These are phyloP conservation scores for Arrhopalites spinosus DNA, from an alignment of 2,888 invertebrate genomes.

Conservation along the genomic window DNA sequence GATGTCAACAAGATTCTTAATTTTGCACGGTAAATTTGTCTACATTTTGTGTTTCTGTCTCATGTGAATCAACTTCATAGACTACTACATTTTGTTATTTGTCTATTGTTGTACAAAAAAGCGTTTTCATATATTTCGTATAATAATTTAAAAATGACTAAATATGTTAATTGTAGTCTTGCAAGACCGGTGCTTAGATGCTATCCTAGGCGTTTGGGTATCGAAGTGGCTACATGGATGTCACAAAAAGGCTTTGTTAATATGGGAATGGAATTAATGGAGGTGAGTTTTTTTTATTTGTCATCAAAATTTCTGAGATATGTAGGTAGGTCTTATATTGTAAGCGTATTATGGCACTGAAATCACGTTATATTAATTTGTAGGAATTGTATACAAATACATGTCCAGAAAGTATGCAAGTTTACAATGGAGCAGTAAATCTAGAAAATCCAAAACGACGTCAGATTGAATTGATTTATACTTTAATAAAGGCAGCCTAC, in stretches of 20 bases:
- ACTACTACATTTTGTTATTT: no score
- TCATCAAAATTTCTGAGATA: not conserved
- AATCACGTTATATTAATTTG: not conserved
- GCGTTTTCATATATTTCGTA: no score
- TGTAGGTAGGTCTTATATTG: no score
- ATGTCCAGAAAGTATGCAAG: no score
- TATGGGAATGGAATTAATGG: slow-evolving; percentile 26
- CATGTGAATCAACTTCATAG: not conserved
- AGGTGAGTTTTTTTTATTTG: slow-evolving; percentile 19
- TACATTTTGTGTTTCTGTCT: not conserved
- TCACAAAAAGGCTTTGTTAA: slow-evolving; percentile 46
- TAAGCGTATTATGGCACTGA: not conserved
- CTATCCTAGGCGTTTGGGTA: slow-evolving; percentile 35
- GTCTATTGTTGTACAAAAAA: no score
- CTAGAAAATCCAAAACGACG: slow-evolving; percentile 38
- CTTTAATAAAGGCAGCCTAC: slow-evolving; percentile 37
- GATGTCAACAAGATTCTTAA: slow-evolving; percentile 26
- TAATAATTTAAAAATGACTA: no score
- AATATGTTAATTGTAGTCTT: not conserved
- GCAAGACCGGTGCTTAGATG: slow-evolving; percentile 6
- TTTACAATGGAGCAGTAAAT: not conserved
- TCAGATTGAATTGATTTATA: slow-evolving; percentile 34
- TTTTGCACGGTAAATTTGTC: slow-evolving; percentile 31
- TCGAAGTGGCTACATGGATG: slow-evolving; percentile 46
- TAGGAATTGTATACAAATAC: no score